Percentiles rank a stretch among this genome's conserved stretches.
phyloP scores from a whole-genome alignment of 1,140 invertebrate genomes.

The Nephila pilipes region DNA sequence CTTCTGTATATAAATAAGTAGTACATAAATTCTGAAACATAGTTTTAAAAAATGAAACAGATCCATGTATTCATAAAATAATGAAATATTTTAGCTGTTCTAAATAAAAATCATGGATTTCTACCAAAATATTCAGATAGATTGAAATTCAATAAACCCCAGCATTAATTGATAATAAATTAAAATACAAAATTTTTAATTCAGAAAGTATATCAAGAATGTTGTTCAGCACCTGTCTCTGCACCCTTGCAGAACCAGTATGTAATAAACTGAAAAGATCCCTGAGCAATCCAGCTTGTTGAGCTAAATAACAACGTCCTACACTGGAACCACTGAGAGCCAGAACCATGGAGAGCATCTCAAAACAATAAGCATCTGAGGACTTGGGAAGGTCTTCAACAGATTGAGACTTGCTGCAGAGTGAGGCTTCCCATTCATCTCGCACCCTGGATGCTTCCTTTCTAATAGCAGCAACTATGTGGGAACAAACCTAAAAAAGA shows the following conservation, averaged over 20 bases:
- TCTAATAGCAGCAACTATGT: slow-evolving; percentile 95
- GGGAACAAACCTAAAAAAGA: slow-evolving; percentile 89
- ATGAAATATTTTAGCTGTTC: too few species aligned
- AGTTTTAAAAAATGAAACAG: too few species aligned
- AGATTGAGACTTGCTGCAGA: slow-evolving; percentile 79
- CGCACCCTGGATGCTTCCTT: slow-evolving; percentile 91
- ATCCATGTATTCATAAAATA: too few species aligned
- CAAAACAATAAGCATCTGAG: slow-evolving; percentile 97
- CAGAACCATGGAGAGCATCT: slow-evolving; percentile 96
- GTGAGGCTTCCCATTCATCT: slow-evolving; percentile 91
- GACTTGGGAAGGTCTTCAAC: slow-evolving; percentile 81
- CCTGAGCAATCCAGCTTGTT: slow-evolving; percentile 90
- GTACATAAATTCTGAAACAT: too few species aligned
- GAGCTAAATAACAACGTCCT: slow-evolving; percentile 93
- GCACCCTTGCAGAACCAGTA: slow-evolving; percentile 95
- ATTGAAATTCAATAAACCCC: too few species aligned
- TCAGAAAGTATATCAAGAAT: background rate
- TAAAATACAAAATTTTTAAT: background rate
- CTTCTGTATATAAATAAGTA: too few species aligned
- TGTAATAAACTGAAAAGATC: slow-evolving; percentile 94
- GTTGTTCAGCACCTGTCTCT: slow-evolving; percentile 87
- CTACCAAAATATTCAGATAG: too few species aligned
- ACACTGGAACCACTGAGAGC: slow-evolving; percentile 96
- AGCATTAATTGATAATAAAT: background rate
- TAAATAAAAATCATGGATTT: too few species aligned